Evolutionary conservation across 37 sponge, comb jelly and placozoan genomes (phyloP).

Genomic region (Diacarnus erythraeanus): DNA sequence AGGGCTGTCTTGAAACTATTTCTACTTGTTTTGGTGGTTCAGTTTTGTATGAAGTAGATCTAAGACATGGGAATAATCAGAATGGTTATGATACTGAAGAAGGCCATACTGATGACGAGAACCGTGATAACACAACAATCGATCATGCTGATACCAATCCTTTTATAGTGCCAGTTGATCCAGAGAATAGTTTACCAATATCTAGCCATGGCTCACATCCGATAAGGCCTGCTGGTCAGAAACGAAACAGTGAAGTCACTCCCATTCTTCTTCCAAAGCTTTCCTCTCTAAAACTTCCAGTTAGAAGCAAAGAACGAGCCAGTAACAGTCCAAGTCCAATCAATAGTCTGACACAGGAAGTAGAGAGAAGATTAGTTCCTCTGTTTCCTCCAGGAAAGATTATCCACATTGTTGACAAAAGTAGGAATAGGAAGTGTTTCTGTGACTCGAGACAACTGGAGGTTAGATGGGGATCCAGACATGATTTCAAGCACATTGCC

Average conservation of each 20-base stretch:
- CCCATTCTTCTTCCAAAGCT: constrained; percentile 6
- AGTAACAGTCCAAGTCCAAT: not conserved
- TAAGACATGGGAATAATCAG: not conserved
- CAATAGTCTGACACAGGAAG: not conserved
- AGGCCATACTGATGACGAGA: not conserved
- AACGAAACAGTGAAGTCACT: constrained; percentile 6
- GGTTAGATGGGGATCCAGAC: constrained; percentile 54
- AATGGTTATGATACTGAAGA: not conserved
- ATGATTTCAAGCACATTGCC: constrained; percentile 49
- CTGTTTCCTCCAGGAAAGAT: constrained; percentile 76
- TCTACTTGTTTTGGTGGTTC: constrained; percentile 53
- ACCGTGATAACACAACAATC: not conserved
- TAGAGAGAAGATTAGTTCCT: constrained; percentile 28
- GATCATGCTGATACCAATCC: not conserved
- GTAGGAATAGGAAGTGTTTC: constrained; percentile 19
- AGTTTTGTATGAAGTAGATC: constrained; percentile 19
- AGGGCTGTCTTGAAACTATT: constrained; percentile 69
- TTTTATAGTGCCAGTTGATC: not conserved
- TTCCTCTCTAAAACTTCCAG: constrained; percentile 18
- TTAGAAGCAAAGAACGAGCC: not conserved
- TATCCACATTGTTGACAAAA: constrained; percentile 61
- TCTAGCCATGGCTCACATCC: no score
- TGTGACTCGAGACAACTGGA: constrained; percentile 35
- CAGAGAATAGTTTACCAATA: not conserved
- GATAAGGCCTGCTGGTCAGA: not conserved